Conservation (phyloP, 2,888 invertebrate genomes). For the Epistrophella euchroma region DNA sequence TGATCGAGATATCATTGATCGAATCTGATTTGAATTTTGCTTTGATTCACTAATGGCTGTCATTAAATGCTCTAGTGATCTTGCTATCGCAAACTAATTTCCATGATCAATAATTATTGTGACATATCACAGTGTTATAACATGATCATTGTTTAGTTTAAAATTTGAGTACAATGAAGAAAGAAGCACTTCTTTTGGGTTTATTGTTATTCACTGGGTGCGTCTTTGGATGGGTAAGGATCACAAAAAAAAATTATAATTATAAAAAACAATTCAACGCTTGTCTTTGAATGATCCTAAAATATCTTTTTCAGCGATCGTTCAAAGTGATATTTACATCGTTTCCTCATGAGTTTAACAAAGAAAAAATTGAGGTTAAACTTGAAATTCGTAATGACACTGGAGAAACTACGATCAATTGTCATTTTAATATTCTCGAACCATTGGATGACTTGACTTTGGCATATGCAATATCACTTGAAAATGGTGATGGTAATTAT, state of each 20-base stretch:
- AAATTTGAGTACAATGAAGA: slow-evolving; percentile 77
- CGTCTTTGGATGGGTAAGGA: slow-evolving; percentile 79
- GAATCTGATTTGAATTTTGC: background rate
- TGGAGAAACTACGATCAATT: slow-evolving; percentile 76
- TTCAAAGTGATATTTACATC: slow-evolving; percentile 80
- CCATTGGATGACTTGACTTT: slow-evolving; percentile 79
- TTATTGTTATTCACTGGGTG: slow-evolving; percentile 68
- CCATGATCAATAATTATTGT: background rate
- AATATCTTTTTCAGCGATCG: slow-evolving; percentile 78
- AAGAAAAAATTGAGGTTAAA: slow-evolving; percentile 78
- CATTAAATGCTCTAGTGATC: slow-evolving; percentile 52
- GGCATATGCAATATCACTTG: slow-evolving; percentile 76
- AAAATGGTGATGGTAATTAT: slow-evolving; percentile 78
- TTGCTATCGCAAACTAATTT: slow-evolving; percentile 33
- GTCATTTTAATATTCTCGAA: slow-evolving; percentile 77
- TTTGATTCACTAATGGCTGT: slow-evolving; percentile 14
- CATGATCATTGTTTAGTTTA: slow-evolving; percentile 66
- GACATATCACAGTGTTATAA: background rate
- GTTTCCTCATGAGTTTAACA: slow-evolving; percentile 78
- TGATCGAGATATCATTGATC: slow-evolving; percentile 21
- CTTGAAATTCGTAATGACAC: slow-evolving; percentile 78
- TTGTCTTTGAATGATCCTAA: slow-evolving; percentile 20
- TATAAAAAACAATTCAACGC: background rate
- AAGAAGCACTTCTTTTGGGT: slow-evolving; percentile 75
- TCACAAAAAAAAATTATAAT: background rate